Percentiles rank a stretch among this genome's conserved stretches.
These are phyloP conservation scores for Leucoraja ocellata DNA, from an alignment of 2,797 vertebrate genomes.

Conservation along the genomic window DNA sequence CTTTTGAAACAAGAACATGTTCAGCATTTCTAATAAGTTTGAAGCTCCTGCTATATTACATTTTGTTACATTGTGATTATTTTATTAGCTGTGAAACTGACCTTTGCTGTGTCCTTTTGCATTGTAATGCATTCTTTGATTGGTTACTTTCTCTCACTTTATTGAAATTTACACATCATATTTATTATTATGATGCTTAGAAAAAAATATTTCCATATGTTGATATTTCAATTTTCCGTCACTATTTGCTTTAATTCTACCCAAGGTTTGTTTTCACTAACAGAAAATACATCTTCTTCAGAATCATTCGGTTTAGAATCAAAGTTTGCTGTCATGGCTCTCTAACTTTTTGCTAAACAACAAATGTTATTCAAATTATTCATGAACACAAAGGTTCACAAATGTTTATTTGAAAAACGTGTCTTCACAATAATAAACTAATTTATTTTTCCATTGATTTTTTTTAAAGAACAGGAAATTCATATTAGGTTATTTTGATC, in stretches of 20 bases:
- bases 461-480: slow-evolving; percentile 29
- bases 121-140: background rate
- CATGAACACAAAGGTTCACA: background rate
- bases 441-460: slow-evolving; percentile 33
- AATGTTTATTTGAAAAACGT: slow-evolving; percentile 21
- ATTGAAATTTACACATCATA: background rate
- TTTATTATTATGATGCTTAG: background rate
- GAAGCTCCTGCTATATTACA: background rate
- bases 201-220: background rate
- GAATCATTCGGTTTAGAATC: background rate
- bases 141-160: background rate
- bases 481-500: slow-evolving; percentile 37
- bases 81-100: background rate
- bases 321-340: background rate
- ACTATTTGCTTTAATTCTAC: slow-evolving; percentile 17
- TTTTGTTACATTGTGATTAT: background rate
- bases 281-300: background rate
- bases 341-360: background rate
- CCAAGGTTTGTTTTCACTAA: slow-evolving; percentile 8
- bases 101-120: background rate
- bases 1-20: background rate
- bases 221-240: background rate
- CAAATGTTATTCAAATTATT: background rate
- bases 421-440: slow-evolving; percentile 28
- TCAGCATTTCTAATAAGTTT: background rate